These are phyloP conservation scores for Pachymerium ferrugineum DNA, from an alignment of 2,888 invertebrate species.

Conservation along the genomic window DNA sequence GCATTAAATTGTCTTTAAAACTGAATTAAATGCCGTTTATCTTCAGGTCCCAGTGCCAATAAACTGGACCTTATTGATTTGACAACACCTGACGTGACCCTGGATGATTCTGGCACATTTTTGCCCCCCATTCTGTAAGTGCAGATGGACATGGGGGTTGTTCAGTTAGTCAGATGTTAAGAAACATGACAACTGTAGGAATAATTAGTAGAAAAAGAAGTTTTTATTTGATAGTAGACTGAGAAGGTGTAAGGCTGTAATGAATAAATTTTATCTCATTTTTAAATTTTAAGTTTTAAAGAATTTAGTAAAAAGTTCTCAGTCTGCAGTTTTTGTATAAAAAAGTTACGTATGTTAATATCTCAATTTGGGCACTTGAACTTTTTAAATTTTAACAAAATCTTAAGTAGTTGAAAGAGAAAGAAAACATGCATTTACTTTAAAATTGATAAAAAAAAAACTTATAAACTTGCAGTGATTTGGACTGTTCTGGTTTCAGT, in stretches of 20 bases:
- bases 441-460: not conserved
- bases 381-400: not conserved
- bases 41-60: constrained; percentile 34
- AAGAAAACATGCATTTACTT: not conserved
- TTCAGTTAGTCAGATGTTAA: not conserved
- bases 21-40: constrained; percentile 13
- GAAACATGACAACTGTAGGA: not conserved
- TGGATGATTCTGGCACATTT: constrained; percentile 60
- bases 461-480: constrained; percentile 27
- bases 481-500: constrained; percentile 26
- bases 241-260: no score
- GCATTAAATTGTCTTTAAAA: no score
- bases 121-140: constrained; percentile 58
- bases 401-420: not conserved
- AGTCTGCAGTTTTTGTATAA: no score
- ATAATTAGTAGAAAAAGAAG: not conserved
- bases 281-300: no score
- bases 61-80: constrained; percentile 48
- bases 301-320: no score
- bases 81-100: constrained; percentile 42
- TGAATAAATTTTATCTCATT: no score
- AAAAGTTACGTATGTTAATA: no score
- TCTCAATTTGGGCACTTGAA: no score
- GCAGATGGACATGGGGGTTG: not conserved
- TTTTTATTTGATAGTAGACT: not conserved